Percentiles rank a stretch among this genome's conserved stretches.
These are phyloP conservation scores for Tethea ocularis DNA, from an alignment of 2,888 invertebrate species.

Conservation along the genomic window DNA sequence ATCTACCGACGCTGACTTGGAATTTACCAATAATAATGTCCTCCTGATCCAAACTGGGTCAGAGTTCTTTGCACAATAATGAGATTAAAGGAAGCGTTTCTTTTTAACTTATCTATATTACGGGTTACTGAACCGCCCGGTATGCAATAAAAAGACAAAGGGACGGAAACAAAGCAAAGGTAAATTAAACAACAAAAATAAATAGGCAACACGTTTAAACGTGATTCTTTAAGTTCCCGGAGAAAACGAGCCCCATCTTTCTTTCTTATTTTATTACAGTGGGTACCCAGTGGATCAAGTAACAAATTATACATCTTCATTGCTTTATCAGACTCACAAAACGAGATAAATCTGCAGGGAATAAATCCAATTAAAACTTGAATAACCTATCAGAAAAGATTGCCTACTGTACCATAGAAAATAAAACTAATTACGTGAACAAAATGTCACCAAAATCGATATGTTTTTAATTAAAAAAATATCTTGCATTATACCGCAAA, in stretches of 20 bases:
- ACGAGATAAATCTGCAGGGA: conserved; percentile 6
- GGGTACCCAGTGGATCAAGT: background rate
- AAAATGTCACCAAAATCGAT: no score
- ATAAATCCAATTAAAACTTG: conserved; percentile 7
- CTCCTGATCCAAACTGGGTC: conserved; percentile 33
- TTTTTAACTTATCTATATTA: conserved; percentile 60
- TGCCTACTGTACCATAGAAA: background rate
- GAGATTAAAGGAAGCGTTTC: conserved; percentile 58
- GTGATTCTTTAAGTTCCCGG: conserved; percentile 48
- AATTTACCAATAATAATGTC: conserved; percentile 47
- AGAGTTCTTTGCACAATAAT: conserved; percentile 58
- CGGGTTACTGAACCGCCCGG: conserved; percentile 42
- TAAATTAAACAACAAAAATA: conserved; percentile 66
- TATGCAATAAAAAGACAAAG: conserved; percentile 60
- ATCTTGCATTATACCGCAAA: conserved; percentile 14
- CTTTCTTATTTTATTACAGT: conserved; percentile 14
- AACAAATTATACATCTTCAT: background rate
- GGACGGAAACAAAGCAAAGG: conserved; percentile 52
- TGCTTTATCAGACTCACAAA: conserved; percentile 1
- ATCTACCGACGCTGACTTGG: conserved; percentile 31
- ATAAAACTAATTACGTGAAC: no score
- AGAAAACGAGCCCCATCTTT: conserved; percentile 37
- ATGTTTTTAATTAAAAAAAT: no score
- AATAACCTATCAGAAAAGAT: background rate
- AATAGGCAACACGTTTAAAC: conserved; percentile 55